phyloP scores from a whole-genome alignment of 2,113 vertebrate species.

The Phalacrocorax carbo region DNA sequence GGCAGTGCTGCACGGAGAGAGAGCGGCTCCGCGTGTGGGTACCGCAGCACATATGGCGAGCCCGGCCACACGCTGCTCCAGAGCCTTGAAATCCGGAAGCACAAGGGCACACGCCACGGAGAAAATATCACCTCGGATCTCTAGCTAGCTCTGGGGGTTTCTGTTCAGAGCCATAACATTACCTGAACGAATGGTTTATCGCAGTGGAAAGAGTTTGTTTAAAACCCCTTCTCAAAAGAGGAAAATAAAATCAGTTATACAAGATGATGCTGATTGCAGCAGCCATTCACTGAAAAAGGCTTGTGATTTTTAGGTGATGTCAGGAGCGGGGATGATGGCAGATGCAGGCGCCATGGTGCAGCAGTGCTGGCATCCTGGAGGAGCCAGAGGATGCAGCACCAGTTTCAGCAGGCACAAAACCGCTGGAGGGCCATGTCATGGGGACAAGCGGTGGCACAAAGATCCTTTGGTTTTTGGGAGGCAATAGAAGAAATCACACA shows the following conservation, averaged over 20 bases:
- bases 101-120: not conserved
- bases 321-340: not conserved
- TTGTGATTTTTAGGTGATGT: not conserved
- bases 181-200: not conserved
- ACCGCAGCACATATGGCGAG: slow-evolving; percentile 54
- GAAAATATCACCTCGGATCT: not conserved
- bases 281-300: not conserved
- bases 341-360: not conserved
- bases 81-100: not conserved
- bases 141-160: not conserved
- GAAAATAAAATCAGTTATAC: not conserved
- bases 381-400: not conserved
- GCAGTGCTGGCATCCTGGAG: fast-evolving
- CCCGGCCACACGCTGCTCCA: slow-evolving; percentile 17
- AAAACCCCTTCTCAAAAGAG: not conserved
- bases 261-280: not conserved
- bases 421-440: not conserved
- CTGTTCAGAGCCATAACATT: not conserved
- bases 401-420: no score
- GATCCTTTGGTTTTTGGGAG: not conserved
- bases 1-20: not conserved
- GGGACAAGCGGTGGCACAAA: not conserved
- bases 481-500: not conserved
- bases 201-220: not conserved
- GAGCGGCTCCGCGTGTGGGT: not conserved